Evolutionary conservation across 2,797 vertebrate genomes (phyloP).

Genomic region (Syndactyla subalaris): DNA sequence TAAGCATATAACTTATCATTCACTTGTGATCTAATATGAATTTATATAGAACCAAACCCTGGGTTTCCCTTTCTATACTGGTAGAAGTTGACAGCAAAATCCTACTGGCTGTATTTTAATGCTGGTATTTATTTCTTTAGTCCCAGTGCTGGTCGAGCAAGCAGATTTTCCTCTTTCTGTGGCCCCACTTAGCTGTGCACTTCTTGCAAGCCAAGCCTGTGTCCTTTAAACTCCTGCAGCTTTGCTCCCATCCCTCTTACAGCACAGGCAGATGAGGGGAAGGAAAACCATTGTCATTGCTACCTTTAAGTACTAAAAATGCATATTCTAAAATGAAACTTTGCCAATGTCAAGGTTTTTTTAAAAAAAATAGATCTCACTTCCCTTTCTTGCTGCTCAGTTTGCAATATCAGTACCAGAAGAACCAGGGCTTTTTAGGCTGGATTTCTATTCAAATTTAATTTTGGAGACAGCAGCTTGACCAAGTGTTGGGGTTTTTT

Average conservation of each 20-base stretch:
- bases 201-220: neutral
- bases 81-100: neutral
- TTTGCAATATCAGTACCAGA: neutral
- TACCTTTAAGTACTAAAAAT: neutral
- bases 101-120: neutral
- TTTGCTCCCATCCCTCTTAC: neutral
- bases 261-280: neutral
- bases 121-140: neutral
- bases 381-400: neutral
- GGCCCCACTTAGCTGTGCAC: neutral
- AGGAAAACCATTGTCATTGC: neutral
- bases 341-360: neutral
- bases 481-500: neutral
- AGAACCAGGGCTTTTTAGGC: neutral
- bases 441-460: neutral
- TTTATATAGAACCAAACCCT: neutral
- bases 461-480: neutral
- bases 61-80: fast-evolving
- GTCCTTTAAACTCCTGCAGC: neutral
- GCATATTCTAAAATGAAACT: neutral
- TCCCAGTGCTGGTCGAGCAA: neutral
- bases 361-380: neutral
- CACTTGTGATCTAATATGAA: fast-evolving
- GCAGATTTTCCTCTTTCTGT: neutral
- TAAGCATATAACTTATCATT: neutral